Evolutionary conservation across 2,113 vertebrate species (phyloP), one percentile per base, ranked within the genome.

Genomic region (Boleophthalmus pectinirostris): DNA sequence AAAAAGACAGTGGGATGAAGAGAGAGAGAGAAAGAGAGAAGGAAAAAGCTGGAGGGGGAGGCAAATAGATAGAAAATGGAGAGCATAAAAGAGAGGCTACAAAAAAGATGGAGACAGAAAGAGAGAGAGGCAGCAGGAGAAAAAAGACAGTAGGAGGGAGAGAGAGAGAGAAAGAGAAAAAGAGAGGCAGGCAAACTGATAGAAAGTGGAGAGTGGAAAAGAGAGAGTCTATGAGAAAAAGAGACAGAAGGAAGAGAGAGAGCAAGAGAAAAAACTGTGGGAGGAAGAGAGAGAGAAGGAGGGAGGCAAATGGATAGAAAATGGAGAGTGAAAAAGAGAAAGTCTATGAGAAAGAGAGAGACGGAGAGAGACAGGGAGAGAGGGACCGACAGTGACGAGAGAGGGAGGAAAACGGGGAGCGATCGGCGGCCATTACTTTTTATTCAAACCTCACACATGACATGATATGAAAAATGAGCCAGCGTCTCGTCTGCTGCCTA

Each of bases 401-500:
- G 23, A 24, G 14, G 23, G 57, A 29, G 57, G 23, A 24, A 60
- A 14, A 25, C 95, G 95, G 94, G 94, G 95, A 95, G 94, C 95
- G 95, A 97, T 95, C 94, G 92, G 94, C 94, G 93, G 94, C 94
- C 95, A 93, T 95, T 97, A 93, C 96, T 96, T 97, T 58, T 96
- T 96, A 96, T 96, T 97, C 96, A 95, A 96, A 88, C 94, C 96
- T 95, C 93, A 91, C 95, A 96, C 95, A 97, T 98, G 97, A 98
- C 98, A 97, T 96, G 96, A 97, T 97, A 95, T 98, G 96, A 98
- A 97, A 98, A 98, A 98, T 96, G 96, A 97, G 96, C 95, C 95
- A 88, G 90, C 95, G 96, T 98, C 96, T 97, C 95, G 95, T 97
- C 94, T 95, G 96, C 94, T 94, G 96, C 96, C 97, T 95, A 98